phyloP scores from a whole-genome alignment of 1,140 invertebrate species.

The Brachionus rotundiformis region DNA sequence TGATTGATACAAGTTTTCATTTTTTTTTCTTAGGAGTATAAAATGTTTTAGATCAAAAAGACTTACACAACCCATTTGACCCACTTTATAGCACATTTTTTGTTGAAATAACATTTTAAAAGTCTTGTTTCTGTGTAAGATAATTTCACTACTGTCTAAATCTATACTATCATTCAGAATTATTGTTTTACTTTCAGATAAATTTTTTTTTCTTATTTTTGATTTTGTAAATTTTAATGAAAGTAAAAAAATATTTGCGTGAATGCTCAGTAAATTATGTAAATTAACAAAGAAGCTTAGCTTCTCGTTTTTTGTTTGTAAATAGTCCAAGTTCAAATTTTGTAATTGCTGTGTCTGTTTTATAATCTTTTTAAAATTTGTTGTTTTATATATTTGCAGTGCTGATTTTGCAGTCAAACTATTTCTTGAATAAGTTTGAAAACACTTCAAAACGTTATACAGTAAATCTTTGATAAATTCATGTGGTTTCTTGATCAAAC shows the following conservation, averaged over 20 bases:
- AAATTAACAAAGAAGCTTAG: conserved; percentile 61
- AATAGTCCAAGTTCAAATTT: conserved; percentile 55
- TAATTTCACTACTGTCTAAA: background rate
- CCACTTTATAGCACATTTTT: conserved; percentile 57
- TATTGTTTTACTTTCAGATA: background rate
- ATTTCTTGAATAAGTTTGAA: background rate
- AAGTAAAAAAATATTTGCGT: conserved; percentile 52
- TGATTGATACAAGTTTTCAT: background rate
- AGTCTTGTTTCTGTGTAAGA: background rate
- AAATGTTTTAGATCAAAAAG: conserved; percentile 43
- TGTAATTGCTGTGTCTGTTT: conserved; percentile 54
- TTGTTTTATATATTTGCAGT: conserved; percentile 54
- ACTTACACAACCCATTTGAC: conserved; percentile 58
- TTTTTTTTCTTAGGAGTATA: background rate
- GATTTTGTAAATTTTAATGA: background rate
- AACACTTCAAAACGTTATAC: conserved; percentile 52
- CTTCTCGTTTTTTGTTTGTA: conserved; percentile 55
- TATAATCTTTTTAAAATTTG: conserved; percentile 56
- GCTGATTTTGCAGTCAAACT: conserved; percentile 56
- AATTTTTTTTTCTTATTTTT: background rate
- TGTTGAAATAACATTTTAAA: conserved; percentile 38
- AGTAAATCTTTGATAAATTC: conserved; percentile 55
- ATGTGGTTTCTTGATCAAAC: conserved; percentile 53
- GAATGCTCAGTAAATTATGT: conserved; percentile 60
- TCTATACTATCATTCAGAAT: background rate